phyloP scores from a whole-genome alignment of 2,113 vertebrate species.

The Anarhynchus alexandrinus region DNA sequence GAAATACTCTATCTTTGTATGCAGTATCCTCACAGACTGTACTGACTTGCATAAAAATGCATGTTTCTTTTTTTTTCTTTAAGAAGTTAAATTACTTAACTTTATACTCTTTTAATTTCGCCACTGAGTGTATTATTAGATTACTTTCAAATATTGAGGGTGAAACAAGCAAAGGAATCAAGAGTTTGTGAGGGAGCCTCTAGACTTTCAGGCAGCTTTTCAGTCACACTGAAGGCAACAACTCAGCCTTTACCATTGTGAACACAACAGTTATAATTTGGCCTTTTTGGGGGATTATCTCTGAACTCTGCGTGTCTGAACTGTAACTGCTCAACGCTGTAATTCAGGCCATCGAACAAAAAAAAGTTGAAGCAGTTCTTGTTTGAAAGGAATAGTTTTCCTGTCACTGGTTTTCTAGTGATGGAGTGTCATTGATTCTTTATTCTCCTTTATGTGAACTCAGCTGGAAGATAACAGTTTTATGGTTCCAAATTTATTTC shows the following conservation, averaged over 20 bases:
- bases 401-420: background rate
- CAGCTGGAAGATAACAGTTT: background rate
- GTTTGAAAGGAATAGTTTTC: background rate
- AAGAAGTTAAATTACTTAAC: background rate
- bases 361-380: background rate
- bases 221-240: background rate
- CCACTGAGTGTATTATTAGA: background rate
- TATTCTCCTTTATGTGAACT: slow-evolving; percentile 1
- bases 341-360: background rate
- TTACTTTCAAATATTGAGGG: background rate
- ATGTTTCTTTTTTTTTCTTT: background rate
- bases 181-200: background rate
- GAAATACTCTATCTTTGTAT: background rate
- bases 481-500: slow-evolving; percentile 18
- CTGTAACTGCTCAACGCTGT: background rate
- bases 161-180: background rate
- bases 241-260: background rate
- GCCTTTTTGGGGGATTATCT: background rate
- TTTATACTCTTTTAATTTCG: background rate
- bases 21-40: background rate
- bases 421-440: background rate
- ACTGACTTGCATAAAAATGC: background rate
- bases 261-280: background rate
- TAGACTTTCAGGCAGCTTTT: background rate
- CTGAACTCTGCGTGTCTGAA: background rate